Percentiles rank a stretch among this genome's conserved stretches.
Evolutionary conservation across 2,888 invertebrate genomes (phyloP).

Genomic region (Malachius bipustulatus): DNA sequence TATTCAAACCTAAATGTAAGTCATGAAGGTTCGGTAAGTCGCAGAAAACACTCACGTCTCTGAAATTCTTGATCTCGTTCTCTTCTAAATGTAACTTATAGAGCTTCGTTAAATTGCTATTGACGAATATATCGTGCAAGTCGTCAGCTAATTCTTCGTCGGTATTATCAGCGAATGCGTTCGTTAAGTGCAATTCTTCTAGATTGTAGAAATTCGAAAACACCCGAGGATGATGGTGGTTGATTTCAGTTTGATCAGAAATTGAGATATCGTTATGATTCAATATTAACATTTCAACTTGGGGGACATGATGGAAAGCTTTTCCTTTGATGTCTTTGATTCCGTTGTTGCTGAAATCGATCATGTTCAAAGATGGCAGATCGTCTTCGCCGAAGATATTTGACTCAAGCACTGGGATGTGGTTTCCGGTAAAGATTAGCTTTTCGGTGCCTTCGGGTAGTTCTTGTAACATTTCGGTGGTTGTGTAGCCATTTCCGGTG

Average conservation of each 20-base stretch:
- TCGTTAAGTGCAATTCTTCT: slow-evolving; percentile 57
- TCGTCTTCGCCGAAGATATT: slow-evolving; percentile 58
- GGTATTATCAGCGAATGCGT: slow-evolving; percentile 58
- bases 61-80: slow-evolving; percentile 57
- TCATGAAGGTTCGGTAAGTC: slow-evolving; percentile 53
- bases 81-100: slow-evolving; percentile 63
- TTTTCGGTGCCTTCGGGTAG: slow-evolving; percentile 56
- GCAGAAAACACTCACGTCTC: slow-evolving; percentile 56
- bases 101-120: slow-evolving; percentile 51
- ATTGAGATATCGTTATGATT: slow-evolving; percentile 60
- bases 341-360: slow-evolving; percentile 63
- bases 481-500: slow-evolving; percentile 48
- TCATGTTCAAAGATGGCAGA: slow-evolving; percentile 45
- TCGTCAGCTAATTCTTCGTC: slow-evolving; percentile 49
- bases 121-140: slow-evolving; percentile 58
- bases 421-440: slow-evolving; percentile 60
- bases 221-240: slow-evolving; percentile 52
- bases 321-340: slow-evolving; percentile 61
- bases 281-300: slow-evolving; percentile 54
- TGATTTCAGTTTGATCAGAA: slow-evolving; percentile 42
- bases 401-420: slow-evolving; percentile 49
- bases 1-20: slow-evolving; percentile 57
- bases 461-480: slow-evolving; percentile 45
- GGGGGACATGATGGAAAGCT: slow-evolving; percentile 59
- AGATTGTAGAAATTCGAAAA: slow-evolving; percentile 59